Evolutionary conservation across 2,113 vertebrate genomes (phyloP).

Genomic region (Nothocercus julius): DNA sequence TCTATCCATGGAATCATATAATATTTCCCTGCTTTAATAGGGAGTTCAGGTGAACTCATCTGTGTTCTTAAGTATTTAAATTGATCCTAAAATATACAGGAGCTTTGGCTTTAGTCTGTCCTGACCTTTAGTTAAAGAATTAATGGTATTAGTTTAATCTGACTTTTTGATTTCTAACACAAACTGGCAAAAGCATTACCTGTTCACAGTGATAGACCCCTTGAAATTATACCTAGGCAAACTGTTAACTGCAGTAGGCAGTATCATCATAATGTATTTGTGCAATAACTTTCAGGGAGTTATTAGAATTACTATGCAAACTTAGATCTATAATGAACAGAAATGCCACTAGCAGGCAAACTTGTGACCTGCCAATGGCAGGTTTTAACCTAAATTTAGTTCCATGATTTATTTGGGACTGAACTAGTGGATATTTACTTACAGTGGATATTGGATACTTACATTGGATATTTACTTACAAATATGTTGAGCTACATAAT

Average conservation of each 20-base stretch:
- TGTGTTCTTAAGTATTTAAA: background rate
- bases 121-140: background rate
- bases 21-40: background rate
- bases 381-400: background rate
- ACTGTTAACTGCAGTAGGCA: background rate
- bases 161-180: background rate
- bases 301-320: background rate
- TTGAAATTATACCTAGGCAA: background rate
- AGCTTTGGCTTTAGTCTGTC: background rate
- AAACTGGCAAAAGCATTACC: background rate
- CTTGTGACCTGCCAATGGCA: background rate
- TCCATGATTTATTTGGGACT: background rate
- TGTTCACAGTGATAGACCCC: background rate
- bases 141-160: background rate
- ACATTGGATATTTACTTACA: background rate
- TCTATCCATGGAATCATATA: background rate
- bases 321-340: accelerated
- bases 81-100: background rate
- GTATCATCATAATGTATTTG: accelerated
- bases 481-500: background rate
- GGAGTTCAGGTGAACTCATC: background rate
- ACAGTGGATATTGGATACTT: background rate
- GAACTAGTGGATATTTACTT: background rate
- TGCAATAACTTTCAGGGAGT: background rate
- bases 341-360: background rate